phyloP scores from a whole-genome alignment of 2,797 vertebrate species.

The Clarias laeviceps region DNA sequence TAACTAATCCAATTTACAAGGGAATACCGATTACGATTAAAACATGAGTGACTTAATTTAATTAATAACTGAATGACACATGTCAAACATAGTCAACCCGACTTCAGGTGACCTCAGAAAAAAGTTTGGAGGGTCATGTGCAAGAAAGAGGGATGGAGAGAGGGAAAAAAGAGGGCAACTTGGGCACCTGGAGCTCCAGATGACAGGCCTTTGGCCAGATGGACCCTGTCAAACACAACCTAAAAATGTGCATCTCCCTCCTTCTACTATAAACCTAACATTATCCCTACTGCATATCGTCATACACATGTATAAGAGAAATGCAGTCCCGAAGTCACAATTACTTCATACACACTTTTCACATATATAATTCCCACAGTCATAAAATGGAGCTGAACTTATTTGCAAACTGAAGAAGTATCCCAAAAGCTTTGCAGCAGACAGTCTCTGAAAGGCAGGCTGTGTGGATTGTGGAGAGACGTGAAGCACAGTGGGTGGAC shows the following conservation, averaged over 20 bases:
- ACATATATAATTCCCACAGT: constrained; percentile 5
- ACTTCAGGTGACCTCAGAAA: constrained; percentile 62
- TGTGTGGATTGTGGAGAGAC: constrained; percentile 53
- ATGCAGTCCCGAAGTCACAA: not conserved
- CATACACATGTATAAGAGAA: constrained; percentile 33
- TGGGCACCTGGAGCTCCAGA: constrained; percentile 82
- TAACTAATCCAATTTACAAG: constrained; percentile 8
- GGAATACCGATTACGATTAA: not conserved
- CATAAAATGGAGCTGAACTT: not conserved
- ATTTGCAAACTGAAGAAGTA: constrained; percentile 11
- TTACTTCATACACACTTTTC: not conserved
- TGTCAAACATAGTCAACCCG: constrained; percentile 21
- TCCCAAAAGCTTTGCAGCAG: constrained; percentile 12
- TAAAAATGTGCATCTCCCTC: constrained; percentile 43
- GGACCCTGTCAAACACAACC: constrained; percentile 70
- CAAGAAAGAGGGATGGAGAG: constrained; percentile 30
- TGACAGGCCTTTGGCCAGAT: constrained; percentile 77
- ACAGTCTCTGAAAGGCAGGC: constrained; percentile 45
- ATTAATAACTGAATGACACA: not conserved
- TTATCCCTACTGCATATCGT: constrained; percentile 54
- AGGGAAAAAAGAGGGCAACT: constrained; percentile 55
- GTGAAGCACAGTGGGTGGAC: constrained; percentile 72
- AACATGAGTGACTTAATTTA: not conserved
- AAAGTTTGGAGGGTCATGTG: constrained; percentile 68
- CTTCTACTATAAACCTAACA: constrained; percentile 10